Evolutionary conservation across 2,888 invertebrate genomes (phyloP).

Genomic region (Thysanoteuthis rhombus): DNA sequence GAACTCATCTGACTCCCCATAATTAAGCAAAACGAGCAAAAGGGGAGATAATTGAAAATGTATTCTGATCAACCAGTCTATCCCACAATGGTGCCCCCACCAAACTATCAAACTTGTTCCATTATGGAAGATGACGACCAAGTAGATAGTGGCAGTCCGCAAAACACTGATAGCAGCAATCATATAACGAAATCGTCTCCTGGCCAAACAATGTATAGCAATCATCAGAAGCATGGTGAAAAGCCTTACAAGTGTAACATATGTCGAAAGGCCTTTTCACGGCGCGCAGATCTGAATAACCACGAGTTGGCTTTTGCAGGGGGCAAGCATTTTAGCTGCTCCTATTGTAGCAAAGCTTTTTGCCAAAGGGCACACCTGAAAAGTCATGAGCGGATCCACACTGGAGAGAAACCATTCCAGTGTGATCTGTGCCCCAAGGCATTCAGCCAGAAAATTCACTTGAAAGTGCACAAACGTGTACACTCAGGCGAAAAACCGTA

Average conservation of each 20-base stretch:
- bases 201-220: neutral
- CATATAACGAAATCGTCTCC: neutral
- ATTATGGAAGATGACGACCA: neutral
- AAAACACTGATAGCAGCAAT: neutral
- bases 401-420: constrained; percentile 22
- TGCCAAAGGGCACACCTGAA: constrained; percentile 18
- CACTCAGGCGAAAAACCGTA: constrained; percentile 22
- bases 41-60: neutral
- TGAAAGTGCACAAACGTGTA: constrained; percentile 24
- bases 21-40: neutral
- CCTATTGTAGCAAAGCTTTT: constrained; percentile 22
- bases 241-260: constrained; percentile 25
- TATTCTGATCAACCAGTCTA: constrained; percentile 22
- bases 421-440: constrained; percentile 2
- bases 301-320: constrained; percentile 23
- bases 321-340: constrained; percentile 20
- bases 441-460: constrained; percentile 22
- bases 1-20: neutral
- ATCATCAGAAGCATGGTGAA: constrained; percentile 14
- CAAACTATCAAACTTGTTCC: constrained; percentile 20
- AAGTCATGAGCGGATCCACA: constrained; percentile 20
- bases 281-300: constrained; percentile 27
- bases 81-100: constrained; percentile 21
- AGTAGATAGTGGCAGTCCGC: neutral
- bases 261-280: constrained; percentile 25